Evolutionary conservation across 2,888 invertebrate genomes (phyloP).

Genomic region (Coleophora deauratella): DNA sequence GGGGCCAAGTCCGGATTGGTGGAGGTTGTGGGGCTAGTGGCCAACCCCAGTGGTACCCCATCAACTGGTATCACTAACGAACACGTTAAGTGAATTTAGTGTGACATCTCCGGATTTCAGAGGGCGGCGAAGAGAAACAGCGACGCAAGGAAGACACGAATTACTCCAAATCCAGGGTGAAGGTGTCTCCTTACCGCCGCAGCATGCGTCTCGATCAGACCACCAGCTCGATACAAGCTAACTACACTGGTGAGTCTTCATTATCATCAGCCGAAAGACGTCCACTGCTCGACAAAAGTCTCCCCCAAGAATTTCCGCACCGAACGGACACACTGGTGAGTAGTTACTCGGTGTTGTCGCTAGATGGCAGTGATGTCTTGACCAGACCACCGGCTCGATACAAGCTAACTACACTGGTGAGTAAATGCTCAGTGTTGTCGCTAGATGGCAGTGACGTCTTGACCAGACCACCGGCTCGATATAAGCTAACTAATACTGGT

Average conservation of each 20-base stretch:
- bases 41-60: too few species aligned
- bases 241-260: conserved; percentile 58
- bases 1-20: too few species aligned
- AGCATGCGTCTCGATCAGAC: conserved; percentile 42
- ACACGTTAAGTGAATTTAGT: too few species aligned
- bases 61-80: too few species aligned
- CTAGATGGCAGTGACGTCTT: conserved; percentile 20
- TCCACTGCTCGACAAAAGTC: too few species aligned
- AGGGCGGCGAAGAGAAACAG: conserved; percentile 17
- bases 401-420: conserved; percentile 64
- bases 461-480: conserved; percentile 49
- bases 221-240: conserved; percentile 45
- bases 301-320: too few species aligned
- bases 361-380: too few species aligned
- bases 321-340: too few species aligned
- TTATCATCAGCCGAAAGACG: too few species aligned
- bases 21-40: too few species aligned
- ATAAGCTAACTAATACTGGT: conserved; percentile 63
- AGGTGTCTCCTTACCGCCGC: conserved; percentile 64
- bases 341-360: too few species aligned
- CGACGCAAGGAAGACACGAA: conserved; percentile 55
- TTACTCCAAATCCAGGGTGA: conserved; percentile 59
- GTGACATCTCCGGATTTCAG: conserved; percentile 13
- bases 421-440: too few species aligned
- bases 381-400: conserved; percentile 45